These are phyloP conservation scores for Lynx canadensis DNA, from an alignment of 2,113 vertebrate genomes.

Conservation along the genomic window DNA sequence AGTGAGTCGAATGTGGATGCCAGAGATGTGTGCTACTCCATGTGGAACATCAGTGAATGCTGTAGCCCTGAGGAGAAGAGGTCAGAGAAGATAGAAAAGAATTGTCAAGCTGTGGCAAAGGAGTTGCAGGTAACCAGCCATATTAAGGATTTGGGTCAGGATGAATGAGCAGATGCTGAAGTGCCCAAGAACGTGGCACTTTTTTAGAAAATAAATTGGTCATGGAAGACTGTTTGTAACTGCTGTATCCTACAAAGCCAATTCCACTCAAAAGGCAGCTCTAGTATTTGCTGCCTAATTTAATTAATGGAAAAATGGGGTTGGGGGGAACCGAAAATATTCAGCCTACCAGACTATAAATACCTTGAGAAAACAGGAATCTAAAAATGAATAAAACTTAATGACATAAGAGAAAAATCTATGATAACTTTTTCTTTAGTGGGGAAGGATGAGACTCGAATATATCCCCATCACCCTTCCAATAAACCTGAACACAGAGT, in stretches of 20 bases:
- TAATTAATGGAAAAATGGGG: neutral
- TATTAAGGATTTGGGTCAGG: neutral
- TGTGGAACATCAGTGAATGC: neutral
- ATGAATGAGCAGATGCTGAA: neutral
- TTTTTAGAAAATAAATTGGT: neutral
- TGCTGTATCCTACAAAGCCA: neutral
- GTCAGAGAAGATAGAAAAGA: neutral
- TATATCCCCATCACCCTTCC: neutral
- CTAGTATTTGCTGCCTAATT: neutral
- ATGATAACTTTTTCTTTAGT: neutral
- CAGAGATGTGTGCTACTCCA: too few relatives aligned
- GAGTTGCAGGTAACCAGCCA: neutral
- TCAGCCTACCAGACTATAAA: neutral
- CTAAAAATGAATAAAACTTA: slow-evolving; percentile 16
- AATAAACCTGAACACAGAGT: neutral
- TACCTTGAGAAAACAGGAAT: neutral
- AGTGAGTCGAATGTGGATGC: neutral
- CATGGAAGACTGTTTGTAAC: neutral
- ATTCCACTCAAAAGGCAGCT: neutral
- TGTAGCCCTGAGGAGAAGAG: neutral
- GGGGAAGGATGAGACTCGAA: neutral
- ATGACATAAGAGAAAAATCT: neutral
- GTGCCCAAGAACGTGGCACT: neutral
- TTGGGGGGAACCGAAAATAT: neutral
- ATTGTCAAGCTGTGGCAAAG: neutral